These are phyloP conservation scores for Drosophila novamexicana DNA, from an alignment of 1,140 invertebrate species.

Conservation along the genomic window DNA sequence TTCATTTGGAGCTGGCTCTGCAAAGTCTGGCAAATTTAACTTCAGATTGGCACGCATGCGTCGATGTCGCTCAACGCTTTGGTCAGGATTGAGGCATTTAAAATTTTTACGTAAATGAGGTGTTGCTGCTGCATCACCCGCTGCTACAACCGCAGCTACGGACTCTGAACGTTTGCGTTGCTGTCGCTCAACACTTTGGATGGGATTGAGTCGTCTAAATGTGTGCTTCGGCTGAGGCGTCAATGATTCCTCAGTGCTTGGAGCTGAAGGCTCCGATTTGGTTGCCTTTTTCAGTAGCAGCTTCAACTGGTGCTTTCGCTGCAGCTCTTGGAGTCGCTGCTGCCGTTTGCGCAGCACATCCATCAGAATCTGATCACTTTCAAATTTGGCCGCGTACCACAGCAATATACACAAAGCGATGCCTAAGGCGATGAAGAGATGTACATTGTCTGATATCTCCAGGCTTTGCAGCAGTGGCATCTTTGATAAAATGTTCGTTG, in stretches of 20 bases:
- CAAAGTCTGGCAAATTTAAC: too few species aligned
- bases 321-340: background rate
- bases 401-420: slow-evolving; percentile 1
- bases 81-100: slow-evolving; percentile 24
- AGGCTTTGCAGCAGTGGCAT: background rate
- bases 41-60: background rate
- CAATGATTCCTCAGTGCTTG: background rate
- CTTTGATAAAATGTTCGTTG: background rate
- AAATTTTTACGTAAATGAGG: background rate
- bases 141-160: background rate
- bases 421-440: background rate
- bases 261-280: background rate
- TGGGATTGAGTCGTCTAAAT: slow-evolving; percentile 14
- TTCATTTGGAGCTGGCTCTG: background rate
- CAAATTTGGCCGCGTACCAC: background rate
- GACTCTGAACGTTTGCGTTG: background rate
- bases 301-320: background rate
- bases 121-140: background rate
- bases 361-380: background rate
- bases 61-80: slow-evolving; percentile 29
- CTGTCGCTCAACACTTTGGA: slow-evolving; percentile 21
- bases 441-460: background rate
- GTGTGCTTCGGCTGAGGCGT: background rate
- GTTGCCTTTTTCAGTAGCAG: background rate
- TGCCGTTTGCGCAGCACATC: background rate